phyloP scores from a whole-genome alignment of 2,113 vertebrate species.

The Myanophis thanlyinensis region DNA sequence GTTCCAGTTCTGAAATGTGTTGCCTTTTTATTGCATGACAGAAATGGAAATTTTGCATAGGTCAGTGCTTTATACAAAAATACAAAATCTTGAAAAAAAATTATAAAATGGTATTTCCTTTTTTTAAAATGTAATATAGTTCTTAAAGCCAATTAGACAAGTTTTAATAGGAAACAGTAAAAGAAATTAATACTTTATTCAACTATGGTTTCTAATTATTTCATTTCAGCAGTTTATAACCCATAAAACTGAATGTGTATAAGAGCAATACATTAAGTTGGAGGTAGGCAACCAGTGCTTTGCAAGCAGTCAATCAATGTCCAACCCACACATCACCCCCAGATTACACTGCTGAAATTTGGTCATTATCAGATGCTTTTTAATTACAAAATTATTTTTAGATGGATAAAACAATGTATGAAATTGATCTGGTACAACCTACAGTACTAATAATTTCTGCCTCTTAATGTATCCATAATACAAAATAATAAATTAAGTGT shows the following conservation, averaged over 20 bases:
- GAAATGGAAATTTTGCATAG: constrained; percentile 3
- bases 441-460: background rate
- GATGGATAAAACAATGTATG: background rate
- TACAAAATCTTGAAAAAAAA: background rate
- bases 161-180: background rate
- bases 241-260: background rate
- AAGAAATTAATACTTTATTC: background rate
- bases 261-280: background rate
- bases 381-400: background rate
- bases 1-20: constrained; percentile 8
- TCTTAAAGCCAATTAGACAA: background rate
- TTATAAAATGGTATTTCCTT: background rate
- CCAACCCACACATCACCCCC: background rate
- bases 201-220: background rate
- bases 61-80: background rate
- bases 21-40: constrained; percentile 15
- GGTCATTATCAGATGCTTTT: background rate
- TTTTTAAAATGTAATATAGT: background rate
- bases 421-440: background rate
- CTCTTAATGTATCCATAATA: background rate
- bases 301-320: background rate
- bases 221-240: background rate
- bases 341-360: background rate
- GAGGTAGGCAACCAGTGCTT: background rate
- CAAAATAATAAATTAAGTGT: background rate